Conservation (phyloP, 2,113 vertebrate species). For the Butastur rufipennis region DNA sequence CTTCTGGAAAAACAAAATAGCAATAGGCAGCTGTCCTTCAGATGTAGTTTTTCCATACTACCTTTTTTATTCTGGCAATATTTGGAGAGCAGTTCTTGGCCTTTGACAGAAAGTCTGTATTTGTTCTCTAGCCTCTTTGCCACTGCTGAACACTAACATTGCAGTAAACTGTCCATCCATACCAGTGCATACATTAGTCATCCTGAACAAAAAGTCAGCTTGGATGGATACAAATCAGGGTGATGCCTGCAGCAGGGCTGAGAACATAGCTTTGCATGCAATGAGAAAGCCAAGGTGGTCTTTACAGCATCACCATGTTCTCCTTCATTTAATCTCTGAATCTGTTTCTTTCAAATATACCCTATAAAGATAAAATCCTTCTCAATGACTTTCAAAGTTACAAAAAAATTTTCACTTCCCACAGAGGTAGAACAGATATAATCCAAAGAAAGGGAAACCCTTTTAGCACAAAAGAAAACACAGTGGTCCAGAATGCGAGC, state of each 20-base stretch:
- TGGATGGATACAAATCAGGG: neutral
- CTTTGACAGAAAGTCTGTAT: neutral
- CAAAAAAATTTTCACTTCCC: neutral
- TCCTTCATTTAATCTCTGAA: neutral
- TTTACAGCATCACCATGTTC: neutral
- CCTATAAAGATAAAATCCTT: neutral
- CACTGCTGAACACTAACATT: neutral
- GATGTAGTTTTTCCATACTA: neutral
- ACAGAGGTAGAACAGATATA: neutral
- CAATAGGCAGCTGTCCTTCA: neutral
- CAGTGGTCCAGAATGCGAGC: neutral
- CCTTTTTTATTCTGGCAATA: neutral
- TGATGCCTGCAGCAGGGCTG: neutral
- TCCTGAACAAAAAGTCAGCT: neutral
- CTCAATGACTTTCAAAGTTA: neutral
- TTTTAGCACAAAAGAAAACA: neutral
- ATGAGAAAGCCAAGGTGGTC: neutral
- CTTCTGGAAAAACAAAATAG: neutral
- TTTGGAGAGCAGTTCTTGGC: neutral
- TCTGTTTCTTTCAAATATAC: neutral
- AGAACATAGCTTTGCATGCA: neutral
- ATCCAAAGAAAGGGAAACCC: neutral
- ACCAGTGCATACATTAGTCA: neutral
- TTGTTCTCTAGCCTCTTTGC: neutral
- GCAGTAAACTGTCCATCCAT: neutral